These are phyloP conservation scores for Pogonus chalceus DNA, from an alignment of 1,140 invertebrate species.

Conservation along the genomic window DNA sequence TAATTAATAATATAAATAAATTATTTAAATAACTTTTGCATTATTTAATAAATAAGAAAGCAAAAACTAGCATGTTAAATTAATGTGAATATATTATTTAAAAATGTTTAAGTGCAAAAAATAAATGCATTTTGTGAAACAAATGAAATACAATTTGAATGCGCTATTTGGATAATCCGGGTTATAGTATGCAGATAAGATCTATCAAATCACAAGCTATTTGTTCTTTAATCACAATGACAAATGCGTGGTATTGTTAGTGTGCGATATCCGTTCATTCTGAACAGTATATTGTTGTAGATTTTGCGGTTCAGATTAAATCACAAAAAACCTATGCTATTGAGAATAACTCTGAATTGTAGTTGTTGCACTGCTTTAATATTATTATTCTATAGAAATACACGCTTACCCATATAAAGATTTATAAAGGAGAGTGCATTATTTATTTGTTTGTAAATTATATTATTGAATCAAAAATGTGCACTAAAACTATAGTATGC, in stretches of 20 bases:
- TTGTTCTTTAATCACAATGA: neutral
- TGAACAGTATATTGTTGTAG: neutral
- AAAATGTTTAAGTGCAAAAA: no score
- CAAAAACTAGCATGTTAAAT: no score
- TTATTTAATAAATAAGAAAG: no score
- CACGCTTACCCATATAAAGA: neutral
- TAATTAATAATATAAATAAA: no score
- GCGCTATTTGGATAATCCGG: neutral
- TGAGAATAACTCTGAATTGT: neutral
- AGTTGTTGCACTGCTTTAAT: neutral
- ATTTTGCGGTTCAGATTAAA: neutral
- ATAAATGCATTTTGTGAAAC: neutral
- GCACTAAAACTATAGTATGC: no score
- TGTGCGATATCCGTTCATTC: no score
- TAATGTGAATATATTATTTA: no score
- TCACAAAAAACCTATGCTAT: neutral
- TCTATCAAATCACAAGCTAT: neutral
- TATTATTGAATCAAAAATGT: no score
- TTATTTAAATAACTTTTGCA: no score
- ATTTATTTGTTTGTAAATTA: no score
- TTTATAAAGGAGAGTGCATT: conserved; percentile 10
- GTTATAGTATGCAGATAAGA: neutral
- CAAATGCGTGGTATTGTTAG: neutral
- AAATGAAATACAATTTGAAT: conserved; percentile 4
- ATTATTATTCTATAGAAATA: neutral